A percentile compares a stretch with the other conserved stretches of the same genome.
Conservation (phyloP, 1,140 invertebrate species). For the Conus ventricosus region DNA sequence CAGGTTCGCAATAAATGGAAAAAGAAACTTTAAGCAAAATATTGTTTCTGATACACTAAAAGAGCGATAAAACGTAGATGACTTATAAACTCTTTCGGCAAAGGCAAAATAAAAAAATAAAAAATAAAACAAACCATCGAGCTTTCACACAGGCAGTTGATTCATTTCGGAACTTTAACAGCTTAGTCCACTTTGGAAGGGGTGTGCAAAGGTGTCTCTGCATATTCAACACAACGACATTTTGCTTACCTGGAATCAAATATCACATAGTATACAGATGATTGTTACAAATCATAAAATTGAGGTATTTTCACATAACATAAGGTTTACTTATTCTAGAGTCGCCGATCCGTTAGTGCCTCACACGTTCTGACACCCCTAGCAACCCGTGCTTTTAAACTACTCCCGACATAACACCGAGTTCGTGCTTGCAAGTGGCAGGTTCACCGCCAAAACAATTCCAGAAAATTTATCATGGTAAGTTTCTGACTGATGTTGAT, state of each 20-base stretch:
- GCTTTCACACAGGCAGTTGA: background rate
- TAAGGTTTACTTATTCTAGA: too few relatives aligned
- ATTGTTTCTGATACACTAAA: too few relatives aligned
- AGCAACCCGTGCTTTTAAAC: background rate
- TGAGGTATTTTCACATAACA: too few relatives aligned
- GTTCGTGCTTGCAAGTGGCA: constrained; percentile 5
- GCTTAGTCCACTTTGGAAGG: background rate
- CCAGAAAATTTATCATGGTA: background rate
- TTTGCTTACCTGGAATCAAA: too few relatives aligned
- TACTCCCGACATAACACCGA: background rate
- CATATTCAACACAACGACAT: too few relatives aligned
- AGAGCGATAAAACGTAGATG: background rate
- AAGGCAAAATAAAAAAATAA: background rate
- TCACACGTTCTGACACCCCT: background rate
- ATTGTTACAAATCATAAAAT: too few relatives aligned
- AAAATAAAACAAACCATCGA: background rate
- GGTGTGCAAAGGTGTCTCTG: too few relatives aligned
- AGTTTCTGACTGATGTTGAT: background rate
- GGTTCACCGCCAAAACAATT: constrained; percentile 13
- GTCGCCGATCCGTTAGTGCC: too few relatives aligned
- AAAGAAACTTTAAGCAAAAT: background rate
- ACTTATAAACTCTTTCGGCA: background rate
- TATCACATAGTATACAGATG: too few relatives aligned
- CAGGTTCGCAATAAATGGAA: background rate
- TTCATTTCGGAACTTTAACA: background rate